Conservation (phyloP, 1,140 invertebrate genomes). For the Stegodyphus dumicola region DNA sequence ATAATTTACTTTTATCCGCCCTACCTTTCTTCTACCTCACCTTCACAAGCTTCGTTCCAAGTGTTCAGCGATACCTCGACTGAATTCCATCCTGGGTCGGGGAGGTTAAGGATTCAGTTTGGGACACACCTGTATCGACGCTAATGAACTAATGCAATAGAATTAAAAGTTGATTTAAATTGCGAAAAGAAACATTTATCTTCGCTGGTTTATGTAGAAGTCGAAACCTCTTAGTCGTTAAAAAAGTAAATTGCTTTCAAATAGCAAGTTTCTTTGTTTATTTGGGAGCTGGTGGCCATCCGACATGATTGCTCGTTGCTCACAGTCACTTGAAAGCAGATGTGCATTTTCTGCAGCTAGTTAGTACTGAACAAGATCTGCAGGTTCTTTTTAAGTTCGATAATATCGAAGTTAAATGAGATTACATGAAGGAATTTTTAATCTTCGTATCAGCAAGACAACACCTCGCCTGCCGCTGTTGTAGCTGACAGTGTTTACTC, state of each 20-base stretch:
- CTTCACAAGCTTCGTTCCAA: not conserved
- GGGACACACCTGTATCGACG: slow-evolving; percentile 57
- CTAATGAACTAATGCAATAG: slow-evolving; percentile 60
- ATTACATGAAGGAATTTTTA: slow-evolving; percentile 49
- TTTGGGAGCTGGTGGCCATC: not conserved
- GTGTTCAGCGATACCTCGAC: slow-evolving; percentile 17
- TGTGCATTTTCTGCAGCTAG: not conserved
- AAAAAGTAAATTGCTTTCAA: slow-evolving; percentile 57
- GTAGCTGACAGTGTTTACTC: too few species aligned
- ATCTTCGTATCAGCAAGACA: slow-evolving; percentile 23
- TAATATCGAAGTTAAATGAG: slow-evolving; percentile 43
- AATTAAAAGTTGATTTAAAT: slow-evolving; percentile 61
- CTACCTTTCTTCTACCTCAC: slow-evolving; percentile 4
- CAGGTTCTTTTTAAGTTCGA: slow-evolving; percentile 3
- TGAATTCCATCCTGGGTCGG: slow-evolving; percentile 37
- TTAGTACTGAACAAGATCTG: not conserved
- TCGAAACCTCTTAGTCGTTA: slow-evolving; percentile 13
- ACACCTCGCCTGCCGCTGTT: slow-evolving; percentile 1
- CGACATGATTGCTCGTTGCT: not conserved
- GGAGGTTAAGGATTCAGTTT: slow-evolving; percentile 48
- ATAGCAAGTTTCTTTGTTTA: slow-evolving; percentile 28
- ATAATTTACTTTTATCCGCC: slow-evolving; percentile 54
- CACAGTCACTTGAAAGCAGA: not conserved
- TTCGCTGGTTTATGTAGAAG: slow-evolving; percentile 18
- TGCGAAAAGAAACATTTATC: slow-evolving; percentile 56